A percentile compares a stretch with the other conserved stretches of the same genome.
These are phyloP conservation scores for Tyto alba DNA, from an alignment of 2,113 vertebrate species.

Conservation along the genomic window DNA sequence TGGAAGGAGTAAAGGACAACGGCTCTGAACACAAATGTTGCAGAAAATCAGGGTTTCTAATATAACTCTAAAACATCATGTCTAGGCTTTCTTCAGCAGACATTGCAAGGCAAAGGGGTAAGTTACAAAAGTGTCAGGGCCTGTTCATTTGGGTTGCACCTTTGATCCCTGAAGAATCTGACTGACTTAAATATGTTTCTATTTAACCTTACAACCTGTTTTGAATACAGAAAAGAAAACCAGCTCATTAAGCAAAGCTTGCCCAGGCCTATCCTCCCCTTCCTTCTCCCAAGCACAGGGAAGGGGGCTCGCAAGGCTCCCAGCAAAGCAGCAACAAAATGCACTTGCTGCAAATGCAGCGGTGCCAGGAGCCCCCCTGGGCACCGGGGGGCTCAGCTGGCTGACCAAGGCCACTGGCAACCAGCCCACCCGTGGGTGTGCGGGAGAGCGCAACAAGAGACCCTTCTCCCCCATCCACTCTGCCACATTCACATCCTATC, in stretches of 20 bases:
- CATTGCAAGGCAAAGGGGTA: background rate
- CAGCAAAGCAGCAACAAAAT: background rate
- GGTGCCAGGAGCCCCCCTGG: background rate
- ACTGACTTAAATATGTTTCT: background rate
- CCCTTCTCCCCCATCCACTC: background rate
- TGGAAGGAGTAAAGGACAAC: background rate
- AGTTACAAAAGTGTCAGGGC: background rate
- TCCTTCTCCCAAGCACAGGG: background rate
- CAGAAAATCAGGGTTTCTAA: background rate
- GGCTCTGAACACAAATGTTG: background rate
- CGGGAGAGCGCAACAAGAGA: background rate
- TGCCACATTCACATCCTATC: background rate
- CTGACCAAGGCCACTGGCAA: background rate
- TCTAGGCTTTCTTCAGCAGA: background rate
- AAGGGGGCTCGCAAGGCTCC: background rate
- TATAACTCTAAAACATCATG: accelerated
- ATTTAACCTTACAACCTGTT: background rate
- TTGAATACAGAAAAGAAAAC: background rate
- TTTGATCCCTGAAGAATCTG: background rate
- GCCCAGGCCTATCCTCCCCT: background rate
- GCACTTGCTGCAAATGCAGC: accelerated
- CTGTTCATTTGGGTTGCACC: background rate
- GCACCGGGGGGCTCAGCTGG: too few relatives aligned
- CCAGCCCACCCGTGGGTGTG: background rate
- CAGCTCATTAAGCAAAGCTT: background rate